Evolutionary conservation across 2,888 invertebrate genomes (phyloP).

Genomic region (Euplexia lucipara): DNA sequence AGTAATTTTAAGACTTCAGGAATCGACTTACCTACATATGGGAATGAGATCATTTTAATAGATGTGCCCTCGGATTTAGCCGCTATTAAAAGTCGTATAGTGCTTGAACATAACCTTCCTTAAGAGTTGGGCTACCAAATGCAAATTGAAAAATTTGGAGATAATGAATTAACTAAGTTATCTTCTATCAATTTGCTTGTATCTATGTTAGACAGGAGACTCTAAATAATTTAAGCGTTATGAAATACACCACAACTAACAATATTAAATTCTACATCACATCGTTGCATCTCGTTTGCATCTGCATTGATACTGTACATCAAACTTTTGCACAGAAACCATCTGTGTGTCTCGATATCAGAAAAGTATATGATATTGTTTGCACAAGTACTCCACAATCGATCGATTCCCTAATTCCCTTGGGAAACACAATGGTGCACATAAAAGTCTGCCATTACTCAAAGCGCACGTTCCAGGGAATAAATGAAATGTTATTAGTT

Average conservation of each 20-base stretch:
- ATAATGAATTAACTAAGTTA: too few relatives aligned
- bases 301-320: background rate
- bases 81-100: too few relatives aligned
- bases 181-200: too few relatives aligned
- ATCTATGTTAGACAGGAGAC: too few relatives aligned
- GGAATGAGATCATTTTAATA: background rate
- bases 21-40: too few relatives aligned
- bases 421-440: constrained; percentile 41
- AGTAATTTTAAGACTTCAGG: too few relatives aligned
- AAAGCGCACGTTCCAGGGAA: constrained; percentile 46
- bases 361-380: background rate
- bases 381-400: constrained; percentile 1
- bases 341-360: background rate
- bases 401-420: constrained; percentile 5
- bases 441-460: constrained; percentile 48
- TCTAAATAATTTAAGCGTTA: background rate
- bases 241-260: background rate
- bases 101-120: too few relatives aligned
- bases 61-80: too few relatives aligned
- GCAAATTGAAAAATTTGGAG: too few relatives aligned
- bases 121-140: too few relatives aligned
- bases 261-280: background rate
- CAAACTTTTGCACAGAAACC: background rate
- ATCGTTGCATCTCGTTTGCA: background rate
- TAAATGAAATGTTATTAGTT: constrained; percentile 74